phyloP scores from a whole-genome alignment of 92 coral and sea anemone genomes.

The Porites divaricata region DNA sequence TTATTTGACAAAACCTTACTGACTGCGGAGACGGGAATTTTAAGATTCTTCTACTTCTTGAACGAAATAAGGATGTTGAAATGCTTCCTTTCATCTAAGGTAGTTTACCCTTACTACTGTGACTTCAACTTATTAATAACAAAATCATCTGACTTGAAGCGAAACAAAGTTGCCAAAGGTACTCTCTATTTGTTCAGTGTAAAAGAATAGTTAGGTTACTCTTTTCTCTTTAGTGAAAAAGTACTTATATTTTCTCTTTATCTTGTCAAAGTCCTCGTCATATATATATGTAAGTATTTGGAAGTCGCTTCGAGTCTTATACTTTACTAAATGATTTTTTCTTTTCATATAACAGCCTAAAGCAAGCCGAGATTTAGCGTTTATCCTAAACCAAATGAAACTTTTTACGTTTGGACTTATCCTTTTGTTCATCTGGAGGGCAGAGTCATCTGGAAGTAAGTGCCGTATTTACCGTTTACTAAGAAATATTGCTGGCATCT shows the following conservation, averaged over 20 bases:
- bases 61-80: background rate
- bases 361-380: background rate
- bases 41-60: background rate
- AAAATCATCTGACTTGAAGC: too few species aligned
- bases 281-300: background rate
- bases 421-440: slow-evolving; percentile 28
- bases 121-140: background rate
- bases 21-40: background rate
- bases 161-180: too few species aligned
- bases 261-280: background rate
- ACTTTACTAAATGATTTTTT: background rate
- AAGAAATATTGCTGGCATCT: background rate
- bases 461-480: background rate
- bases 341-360: background rate
- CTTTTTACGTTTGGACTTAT: slow-evolving; percentile 35
- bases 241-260: too few species aligned
- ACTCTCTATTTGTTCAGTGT: too few species aligned
- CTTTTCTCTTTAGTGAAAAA: too few species aligned
- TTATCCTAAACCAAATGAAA: slow-evolving; percentile 42
- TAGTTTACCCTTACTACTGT: background rate
- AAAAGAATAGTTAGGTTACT: too few species aligned
- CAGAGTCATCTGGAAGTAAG: slow-evolving; percentile 42
- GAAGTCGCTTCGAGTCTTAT: background rate
- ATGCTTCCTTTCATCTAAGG: background rate
- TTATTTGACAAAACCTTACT: too few species aligned